Evolutionary conservation across 2,113 vertebrate genomes (phyloP).

Genomic region (Peucedramus taeniatus): DNA sequence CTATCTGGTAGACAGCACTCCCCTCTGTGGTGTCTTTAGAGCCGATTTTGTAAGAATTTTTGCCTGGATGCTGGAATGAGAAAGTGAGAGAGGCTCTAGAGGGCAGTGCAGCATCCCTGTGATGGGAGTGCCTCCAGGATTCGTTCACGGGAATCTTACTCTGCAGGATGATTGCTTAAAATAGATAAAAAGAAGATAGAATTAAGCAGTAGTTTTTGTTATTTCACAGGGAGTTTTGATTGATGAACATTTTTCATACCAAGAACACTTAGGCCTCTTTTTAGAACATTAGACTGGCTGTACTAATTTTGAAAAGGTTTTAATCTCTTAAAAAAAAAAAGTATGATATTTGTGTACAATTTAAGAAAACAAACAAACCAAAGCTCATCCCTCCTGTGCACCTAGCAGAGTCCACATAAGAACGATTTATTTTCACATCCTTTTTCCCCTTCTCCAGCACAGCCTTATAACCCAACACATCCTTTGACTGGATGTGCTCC

Average conservation of each 20-base stretch:
- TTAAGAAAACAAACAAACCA: neutral
- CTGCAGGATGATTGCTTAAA: neutral
- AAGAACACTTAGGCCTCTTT: neutral
- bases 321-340: neutral
- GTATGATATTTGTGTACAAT: neutral
- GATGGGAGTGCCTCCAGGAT: neutral
- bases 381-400: neutral
- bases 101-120: constrained; percentile 42
- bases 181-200: neutral
- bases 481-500: neutral
- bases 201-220: neutral
- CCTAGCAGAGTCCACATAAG: neutral
- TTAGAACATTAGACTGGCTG: neutral
- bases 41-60: neutral
- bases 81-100: neutral
- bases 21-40: neutral
- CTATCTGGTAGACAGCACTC: neutral
- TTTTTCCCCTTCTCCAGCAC: neutral
- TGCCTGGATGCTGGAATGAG: neutral
- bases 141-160: neutral
- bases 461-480: neutral
- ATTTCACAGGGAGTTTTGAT: neutral
- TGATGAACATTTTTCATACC: neutral
- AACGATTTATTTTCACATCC: neutral
- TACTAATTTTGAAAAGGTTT: neutral